Base-by-base conservation (phyloP, 1,140 invertebrate species). In the Camponotus vicinus region DNA sequence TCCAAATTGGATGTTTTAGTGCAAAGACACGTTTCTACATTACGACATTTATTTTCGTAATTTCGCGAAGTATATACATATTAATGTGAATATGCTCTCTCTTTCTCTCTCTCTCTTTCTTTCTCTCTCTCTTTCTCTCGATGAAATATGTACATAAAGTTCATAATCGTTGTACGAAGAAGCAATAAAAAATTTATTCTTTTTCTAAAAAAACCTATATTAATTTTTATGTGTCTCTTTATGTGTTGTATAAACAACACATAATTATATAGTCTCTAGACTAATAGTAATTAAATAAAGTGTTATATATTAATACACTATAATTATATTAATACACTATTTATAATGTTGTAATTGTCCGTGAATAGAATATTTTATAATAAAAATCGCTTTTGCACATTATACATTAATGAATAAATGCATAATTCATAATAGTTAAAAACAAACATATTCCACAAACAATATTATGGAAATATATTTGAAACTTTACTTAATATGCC, bases 1-100 rank as follows among this genome's bases (percentile, higher is more conserved):
- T 42, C 42, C 37, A 79, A 79, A 79, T 79, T 79, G 42, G 42
- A 79, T 67, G 42, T n/a, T 67, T 67, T 79, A 52, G 32, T 79
- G 42, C n/a, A n/a, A 79, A 79, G 13, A 79, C 63, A 79, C 63
- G 42, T 79, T 79, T 34, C 11, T n/a, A 67, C 6, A 15, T 45
- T 79, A 21, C 27, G 32, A 69, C 18, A 69, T 52, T 67, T 67
- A 67, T 66, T 79, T 67, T 13, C 13, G 13, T 45, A 21, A 79
- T 79, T 67, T 42, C 1, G 2, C 5, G 32, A 42, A 59, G 37
- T 42, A 57, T 3, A 49, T 21, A 75, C 18, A n/a, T 42, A 78
- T 49, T 78, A 78, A 5, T 21, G 3, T 6, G 3, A 45, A 52
- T 15, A 49, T 1, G 34, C 0, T 15, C 6, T 63, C 4, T 32